A percentile compares a stretch with the other conserved stretches of the same genome.
Conservation (phyloP, 53 echinoderm and acorn worm species). For the Temnopleurus reevesii region DNA sequence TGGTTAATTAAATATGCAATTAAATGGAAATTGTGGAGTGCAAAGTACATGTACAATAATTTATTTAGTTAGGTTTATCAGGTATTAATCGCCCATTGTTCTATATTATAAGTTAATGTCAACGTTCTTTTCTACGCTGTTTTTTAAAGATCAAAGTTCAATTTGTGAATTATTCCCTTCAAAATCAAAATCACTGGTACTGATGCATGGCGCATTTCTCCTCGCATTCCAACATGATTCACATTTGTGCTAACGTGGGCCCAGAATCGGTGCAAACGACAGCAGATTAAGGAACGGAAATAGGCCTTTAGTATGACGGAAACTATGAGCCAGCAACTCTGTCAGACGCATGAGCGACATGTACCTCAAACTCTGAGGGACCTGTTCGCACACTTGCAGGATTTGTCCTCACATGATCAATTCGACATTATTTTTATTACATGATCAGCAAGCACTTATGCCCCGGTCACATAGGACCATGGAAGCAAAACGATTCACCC, state of each 20-base stretch:
- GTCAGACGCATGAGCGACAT: constrained; percentile 33
- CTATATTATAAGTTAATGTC: neutral
- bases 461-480: no score
- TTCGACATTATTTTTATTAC: no score
- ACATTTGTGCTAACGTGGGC: neutral
- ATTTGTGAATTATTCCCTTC: neutral
- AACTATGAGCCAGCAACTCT: constrained; percentile 55
- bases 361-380: neutral
- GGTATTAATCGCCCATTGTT: neutral
- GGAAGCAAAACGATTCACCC: no score
- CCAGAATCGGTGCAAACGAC: neutral
- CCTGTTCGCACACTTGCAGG: neutral
- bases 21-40: neutral
- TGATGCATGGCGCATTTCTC: neutral
- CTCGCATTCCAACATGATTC: neutral
- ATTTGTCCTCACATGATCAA: no score
- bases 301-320: constrained; percentile 35
- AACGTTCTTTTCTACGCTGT: neutral
- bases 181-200: neutral
- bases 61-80: neutral
- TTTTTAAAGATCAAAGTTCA: neutral
- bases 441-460: no score
- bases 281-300: constrained; percentile 50
- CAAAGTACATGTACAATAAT: neutral
- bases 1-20: neutral